phyloP scores from a whole-genome alignment of 2,888 invertebrate genomes.

The Pantelozetes paolii region DNA sequence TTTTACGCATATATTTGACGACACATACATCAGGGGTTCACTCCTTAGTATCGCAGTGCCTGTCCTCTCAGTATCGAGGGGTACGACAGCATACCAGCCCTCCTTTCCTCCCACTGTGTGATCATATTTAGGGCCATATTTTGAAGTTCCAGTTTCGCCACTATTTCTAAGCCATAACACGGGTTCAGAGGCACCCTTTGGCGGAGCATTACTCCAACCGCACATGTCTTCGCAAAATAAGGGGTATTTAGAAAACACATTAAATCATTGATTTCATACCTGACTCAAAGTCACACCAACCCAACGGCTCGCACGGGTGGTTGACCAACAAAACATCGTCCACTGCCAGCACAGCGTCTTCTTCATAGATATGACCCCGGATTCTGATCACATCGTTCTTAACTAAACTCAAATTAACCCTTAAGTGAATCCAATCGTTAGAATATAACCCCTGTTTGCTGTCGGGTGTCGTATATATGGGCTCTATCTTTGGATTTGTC shows the following conservation, averaged over 20 bases:
- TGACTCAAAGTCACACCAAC: conserved; percentile 35
- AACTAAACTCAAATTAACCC: neutral
- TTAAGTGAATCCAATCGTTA: neutral
- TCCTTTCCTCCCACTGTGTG: neutral
- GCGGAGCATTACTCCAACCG: conserved; percentile 5
- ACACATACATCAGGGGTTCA: neutral
- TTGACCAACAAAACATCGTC: conserved; percentile 8
- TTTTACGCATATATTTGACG: neutral
- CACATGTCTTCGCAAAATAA: conserved; percentile 22
- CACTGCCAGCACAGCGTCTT: neutral
- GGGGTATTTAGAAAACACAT: too few relatives aligned
- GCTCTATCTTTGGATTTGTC: neutral
- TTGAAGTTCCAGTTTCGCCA: neutral
- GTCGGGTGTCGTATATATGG: too few relatives aligned
- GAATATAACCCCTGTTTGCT: neutral
- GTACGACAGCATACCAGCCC: conserved; percentile 32
- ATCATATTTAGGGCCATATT: neutral
- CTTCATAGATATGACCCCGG: neutral
- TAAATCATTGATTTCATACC: neutral
- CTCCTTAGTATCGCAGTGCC: neutral
- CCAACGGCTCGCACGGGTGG: conserved; percentile 9
- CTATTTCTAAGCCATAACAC: conserved; percentile 31
- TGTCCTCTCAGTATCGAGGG: neutral
- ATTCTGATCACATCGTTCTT: conserved; percentile 13
- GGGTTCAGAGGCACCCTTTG: neutral